A percentile compares a stretch with the other conserved stretches of the same genome.
phyloP scores from a whole-genome alignment of 2,888 invertebrate species.

The Drosophila villosipedis region DNA sequence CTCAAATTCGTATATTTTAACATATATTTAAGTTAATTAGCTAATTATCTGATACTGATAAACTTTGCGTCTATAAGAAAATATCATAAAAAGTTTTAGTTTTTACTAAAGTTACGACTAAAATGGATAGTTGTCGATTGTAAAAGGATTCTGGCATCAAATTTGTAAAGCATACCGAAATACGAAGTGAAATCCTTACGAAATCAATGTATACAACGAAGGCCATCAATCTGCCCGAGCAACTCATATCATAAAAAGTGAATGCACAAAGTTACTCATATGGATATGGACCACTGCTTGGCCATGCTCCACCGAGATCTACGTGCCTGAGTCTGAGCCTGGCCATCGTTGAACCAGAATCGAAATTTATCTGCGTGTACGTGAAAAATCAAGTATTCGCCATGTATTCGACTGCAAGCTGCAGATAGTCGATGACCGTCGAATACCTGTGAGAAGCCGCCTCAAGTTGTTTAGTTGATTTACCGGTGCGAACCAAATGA shows the following conservation, averaged over 20 bases:
- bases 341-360: slow-evolving; percentile 41
- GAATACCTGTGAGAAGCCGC: neutral
- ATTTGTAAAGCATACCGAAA: neutral
- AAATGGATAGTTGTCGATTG: neutral
- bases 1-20: neutral
- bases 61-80: neutral
- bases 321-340: slow-evolving; percentile 39
- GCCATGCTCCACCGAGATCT: slow-evolving; percentile 28
- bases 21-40: neutral
- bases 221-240: neutral
- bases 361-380: slow-evolving; percentile 36
- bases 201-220: neutral
- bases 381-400: slow-evolving; percentile 4
- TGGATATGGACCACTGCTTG: neutral
- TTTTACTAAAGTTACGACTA: too few species aligned
- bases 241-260: neutral
- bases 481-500: slow-evolving; percentile 32
- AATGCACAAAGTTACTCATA: neutral
- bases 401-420: slow-evolving; percentile 29
- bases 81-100: neutral
- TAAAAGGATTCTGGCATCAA: neutral
- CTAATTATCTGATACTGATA: neutral
- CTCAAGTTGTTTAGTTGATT: slow-evolving; percentile 8
- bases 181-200: neutral
- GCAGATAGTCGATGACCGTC: slow-evolving; percentile 45